Evolutionary conservation across 2,113 vertebrate genomes (phyloP).

Genomic region (Glaucidium brasilianum): DNA sequence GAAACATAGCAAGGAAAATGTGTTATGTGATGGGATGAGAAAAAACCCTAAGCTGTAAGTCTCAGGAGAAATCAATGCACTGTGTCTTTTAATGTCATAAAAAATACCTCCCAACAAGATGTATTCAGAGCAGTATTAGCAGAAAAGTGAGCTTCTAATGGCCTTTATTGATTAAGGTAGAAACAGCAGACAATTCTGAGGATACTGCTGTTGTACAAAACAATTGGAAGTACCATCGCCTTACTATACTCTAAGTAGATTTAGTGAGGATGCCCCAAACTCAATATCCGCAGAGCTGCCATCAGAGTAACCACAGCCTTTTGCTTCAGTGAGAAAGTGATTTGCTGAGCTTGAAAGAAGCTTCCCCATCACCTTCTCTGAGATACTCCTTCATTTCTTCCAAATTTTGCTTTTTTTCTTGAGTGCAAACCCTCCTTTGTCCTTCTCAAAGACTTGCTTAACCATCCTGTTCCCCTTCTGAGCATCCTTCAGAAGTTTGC

Average conservation of each 20-base stretch:
- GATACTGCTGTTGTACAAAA: neutral
- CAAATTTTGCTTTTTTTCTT: neutral
- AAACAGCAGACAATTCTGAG: constrained; percentile 23
- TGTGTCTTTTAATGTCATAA: constrained; percentile 47
- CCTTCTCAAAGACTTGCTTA: neutral
- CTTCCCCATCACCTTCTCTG: neutral
- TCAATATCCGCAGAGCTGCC: neutral
- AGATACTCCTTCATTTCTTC: neutral
- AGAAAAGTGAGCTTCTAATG: constrained; percentile 52
- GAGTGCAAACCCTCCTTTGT: neutral
- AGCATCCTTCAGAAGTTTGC: neutral
- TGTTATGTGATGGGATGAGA: neutral
- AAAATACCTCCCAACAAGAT: constrained; percentile 5
- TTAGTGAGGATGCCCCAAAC: neutral
- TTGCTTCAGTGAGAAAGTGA: neutral
- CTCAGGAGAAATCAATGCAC: constrained; percentile 45
- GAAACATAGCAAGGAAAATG: neutral
- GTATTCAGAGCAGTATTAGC: constrained; percentile 27
- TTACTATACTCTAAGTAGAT: neutral
- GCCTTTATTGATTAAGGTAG: constrained; percentile 61
- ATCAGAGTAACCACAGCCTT: neutral
- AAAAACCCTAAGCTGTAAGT: constrained; percentile 3
- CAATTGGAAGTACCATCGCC: neutral
- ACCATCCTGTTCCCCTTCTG: neutral
- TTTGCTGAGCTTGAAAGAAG: neutral